Conservation (phyloP, 2,113 vertebrate species). For the Peromyscus californicus region DNA sequence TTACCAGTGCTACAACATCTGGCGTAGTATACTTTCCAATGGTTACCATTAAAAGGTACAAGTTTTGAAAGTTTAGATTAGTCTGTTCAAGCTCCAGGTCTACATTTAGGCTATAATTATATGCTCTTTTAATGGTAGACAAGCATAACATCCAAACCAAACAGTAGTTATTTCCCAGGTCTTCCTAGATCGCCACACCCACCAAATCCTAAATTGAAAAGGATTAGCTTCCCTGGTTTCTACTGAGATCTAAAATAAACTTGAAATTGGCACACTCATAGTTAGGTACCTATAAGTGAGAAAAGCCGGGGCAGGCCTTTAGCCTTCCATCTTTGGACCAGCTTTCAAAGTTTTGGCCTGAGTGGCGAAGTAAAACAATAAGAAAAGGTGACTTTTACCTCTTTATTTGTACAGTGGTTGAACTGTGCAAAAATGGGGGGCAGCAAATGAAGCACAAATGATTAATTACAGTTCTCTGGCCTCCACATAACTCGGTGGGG, state of each 20-base stretch:
- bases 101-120: conserved; percentile 72
- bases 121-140: conserved; percentile 64
- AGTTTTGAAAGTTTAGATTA: conserved; percentile 71
- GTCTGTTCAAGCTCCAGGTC: conserved; percentile 72
- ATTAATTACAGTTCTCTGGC: background rate
- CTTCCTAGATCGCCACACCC: conserved; percentile 68
- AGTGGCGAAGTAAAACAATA: background rate
- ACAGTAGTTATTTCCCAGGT: conserved; percentile 67
- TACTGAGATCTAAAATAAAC: conserved; percentile 47
- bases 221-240: conserved; percentile 41
- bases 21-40: background rate
- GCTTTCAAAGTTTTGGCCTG: conserved; percentile 7
- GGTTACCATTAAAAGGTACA: conserved; percentile 3
- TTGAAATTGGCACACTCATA: conserved; percentile 17
- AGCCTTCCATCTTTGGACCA: background rate
- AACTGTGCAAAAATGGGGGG: background rate
- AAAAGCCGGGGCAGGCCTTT: background rate
- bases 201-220: conserved; percentile 66
- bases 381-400: background rate
- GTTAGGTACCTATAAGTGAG: background rate
- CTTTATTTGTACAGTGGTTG: background rate
- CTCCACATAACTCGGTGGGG: background rate
- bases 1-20: background rate
- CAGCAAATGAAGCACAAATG: background rate
- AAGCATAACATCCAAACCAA: conserved; percentile 70